phyloP scores from a whole-genome alignment of 2,888 invertebrate species.

The Nemotelus pantherinus region DNA sequence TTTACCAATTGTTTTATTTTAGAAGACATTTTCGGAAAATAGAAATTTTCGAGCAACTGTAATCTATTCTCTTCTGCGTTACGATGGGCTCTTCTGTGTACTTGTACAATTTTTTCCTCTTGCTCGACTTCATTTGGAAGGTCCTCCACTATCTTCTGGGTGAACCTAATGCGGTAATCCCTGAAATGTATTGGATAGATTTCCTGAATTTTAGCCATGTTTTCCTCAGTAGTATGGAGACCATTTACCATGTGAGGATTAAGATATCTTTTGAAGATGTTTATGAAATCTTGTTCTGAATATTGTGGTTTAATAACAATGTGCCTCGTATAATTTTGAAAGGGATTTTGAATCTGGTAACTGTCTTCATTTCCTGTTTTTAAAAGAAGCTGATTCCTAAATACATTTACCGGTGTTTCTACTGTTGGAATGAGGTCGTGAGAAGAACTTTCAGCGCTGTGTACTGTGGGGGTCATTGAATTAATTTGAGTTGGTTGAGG shows the following conservation, averaged over 20 bases:
- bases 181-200: conserved; percentile 46
- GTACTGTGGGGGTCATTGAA: conserved; percentile 14
- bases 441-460: conserved; percentile 25
- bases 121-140: conserved; percentile 36
- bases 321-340: conserved; percentile 17
- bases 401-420: conserved; percentile 33
- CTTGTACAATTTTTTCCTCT: conserved; percentile 46
- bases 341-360: conserved; percentile 16
- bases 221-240: conserved; percentile 28
- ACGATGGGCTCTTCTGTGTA: conserved; percentile 47
- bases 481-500: conserved; percentile 19
- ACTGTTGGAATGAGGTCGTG: conserved; percentile 23
- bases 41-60: conserved; percentile 39
- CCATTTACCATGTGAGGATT: conserved; percentile 43
- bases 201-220: conserved; percentile 44
- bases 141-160: conserved; percentile 44
- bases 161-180: conserved; percentile 44
- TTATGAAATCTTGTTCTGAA: not conserved
- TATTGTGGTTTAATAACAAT: conserved; percentile 12
- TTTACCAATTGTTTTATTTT: conserved; percentile 42
- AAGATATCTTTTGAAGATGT: conserved; percentile 34
- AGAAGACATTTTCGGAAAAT: conserved; percentile 43
- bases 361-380: conserved; percentile 15
- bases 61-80: conserved; percentile 45
- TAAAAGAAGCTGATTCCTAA: conserved; percentile 14